phyloP scores from a whole-genome alignment of 1,140 invertebrate species.

The Drosophila nigrodunni region DNA sequence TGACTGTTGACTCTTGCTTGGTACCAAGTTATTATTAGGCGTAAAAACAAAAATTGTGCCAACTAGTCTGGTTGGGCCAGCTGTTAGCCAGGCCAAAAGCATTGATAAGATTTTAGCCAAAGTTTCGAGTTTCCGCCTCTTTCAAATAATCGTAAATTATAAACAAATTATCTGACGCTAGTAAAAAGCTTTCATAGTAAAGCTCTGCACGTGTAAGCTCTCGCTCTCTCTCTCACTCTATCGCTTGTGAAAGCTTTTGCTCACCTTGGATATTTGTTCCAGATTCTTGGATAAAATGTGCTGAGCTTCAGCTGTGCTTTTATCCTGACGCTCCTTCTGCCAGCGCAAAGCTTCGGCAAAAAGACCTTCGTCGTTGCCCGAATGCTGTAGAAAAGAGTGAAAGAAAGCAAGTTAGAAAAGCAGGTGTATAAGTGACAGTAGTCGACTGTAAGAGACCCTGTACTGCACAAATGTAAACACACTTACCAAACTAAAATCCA shows the following conservation, averaged over 20 bases:
- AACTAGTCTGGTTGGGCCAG: constrained; percentile 1
- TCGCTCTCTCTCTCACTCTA: too few relatives aligned
- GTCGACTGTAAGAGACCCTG: neutral
- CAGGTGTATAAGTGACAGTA: neutral
- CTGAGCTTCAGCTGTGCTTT: constrained; percentile 74
- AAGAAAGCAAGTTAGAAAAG: neutral
- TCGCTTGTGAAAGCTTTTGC: neutral
- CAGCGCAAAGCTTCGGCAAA: constrained; percentile 73
- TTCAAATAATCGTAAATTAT: neutral
- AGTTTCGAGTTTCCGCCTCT: neutral
- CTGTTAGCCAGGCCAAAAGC: neutral
- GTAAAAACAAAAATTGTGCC: neutral
- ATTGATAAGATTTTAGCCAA: constrained; percentile 36
- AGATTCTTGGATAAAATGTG: constrained; percentile 73
- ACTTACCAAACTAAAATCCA: constrained; percentile 70
- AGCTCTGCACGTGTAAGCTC: too few relatives aligned
- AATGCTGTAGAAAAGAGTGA: constrained; percentile 26
- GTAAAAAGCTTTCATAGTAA: too few relatives aligned
- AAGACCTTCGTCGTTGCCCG: constrained; percentile 67
- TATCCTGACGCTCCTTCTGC: constrained; percentile 72
- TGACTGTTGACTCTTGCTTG: too few relatives aligned
- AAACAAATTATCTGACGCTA: too few relatives aligned
- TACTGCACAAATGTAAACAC: neutral
- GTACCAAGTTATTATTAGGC: too few relatives aligned
- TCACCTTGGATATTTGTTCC: constrained; percentile 75